Percentiles rank a stretch among this genome's conserved stretches.
phyloP scores from a whole-genome alignment of 2,888 invertebrate genomes.

The Hyles lineata region DNA sequence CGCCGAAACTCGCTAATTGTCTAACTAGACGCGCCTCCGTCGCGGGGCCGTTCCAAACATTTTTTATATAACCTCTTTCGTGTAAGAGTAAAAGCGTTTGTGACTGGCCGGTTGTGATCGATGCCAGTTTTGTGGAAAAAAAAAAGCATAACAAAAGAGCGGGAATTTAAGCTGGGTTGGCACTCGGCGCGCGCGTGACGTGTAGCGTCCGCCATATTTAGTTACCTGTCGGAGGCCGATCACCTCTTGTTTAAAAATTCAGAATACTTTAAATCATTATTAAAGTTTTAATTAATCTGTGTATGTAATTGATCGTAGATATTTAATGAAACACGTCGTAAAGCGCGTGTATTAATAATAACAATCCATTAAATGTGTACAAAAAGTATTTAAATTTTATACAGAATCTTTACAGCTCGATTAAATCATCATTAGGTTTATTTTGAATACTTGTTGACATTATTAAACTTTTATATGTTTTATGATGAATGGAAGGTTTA shows the following conservation, averaged over 20 bases:
- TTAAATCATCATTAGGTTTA: slow-evolving; percentile 13
- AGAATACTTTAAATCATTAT: slow-evolving; percentile 16
- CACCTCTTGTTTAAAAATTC: slow-evolving; percentile 30
- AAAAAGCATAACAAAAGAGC: slow-evolving; percentile 44
- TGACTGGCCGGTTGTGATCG: slow-evolving; percentile 34
- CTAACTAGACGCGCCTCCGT: slow-evolving; percentile 40
- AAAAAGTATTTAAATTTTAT: background rate
- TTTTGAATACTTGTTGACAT: slow-evolving; percentile 13
- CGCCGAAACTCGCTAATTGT: slow-evolving; percentile 48
- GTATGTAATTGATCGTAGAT: slow-evolving; percentile 21
- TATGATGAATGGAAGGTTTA: slow-evolving; percentile 1
- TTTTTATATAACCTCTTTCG: slow-evolving; percentile 49
- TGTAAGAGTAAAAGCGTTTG: slow-evolving; percentile 63
- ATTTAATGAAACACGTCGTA: slow-evolving; percentile 17
- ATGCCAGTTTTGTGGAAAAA: slow-evolving; percentile 38
- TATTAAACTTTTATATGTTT: slow-evolving; percentile 5
- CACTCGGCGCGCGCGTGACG: slow-evolving; percentile 20
- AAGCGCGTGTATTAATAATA: slow-evolving; percentile 14
- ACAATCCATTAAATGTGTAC: slow-evolving; percentile 9
- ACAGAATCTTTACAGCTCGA: slow-evolving; percentile 3
- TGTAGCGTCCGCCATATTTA: slow-evolving; percentile 26
- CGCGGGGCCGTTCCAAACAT: slow-evolving; percentile 33
- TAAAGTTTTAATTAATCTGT: slow-evolving; percentile 10
- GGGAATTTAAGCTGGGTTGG: slow-evolving; percentile 29
- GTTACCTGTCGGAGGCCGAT: slow-evolving; percentile 31